Conservation (phyloP, 2,888 invertebrate species). For the Cantharis lateralis region DNA sequence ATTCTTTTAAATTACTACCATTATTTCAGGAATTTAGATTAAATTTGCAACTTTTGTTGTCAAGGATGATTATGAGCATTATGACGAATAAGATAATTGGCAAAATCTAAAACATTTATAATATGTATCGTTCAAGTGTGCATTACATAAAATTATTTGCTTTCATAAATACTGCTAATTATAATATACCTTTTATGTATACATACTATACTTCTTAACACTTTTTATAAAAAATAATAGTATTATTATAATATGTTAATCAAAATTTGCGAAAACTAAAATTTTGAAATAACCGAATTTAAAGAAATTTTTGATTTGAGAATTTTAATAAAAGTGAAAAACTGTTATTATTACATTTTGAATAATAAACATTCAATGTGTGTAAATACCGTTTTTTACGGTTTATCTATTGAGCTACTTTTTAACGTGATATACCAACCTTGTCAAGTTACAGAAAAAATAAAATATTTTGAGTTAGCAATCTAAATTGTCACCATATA, state of each 20-base stretch:
- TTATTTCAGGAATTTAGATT: background rate
- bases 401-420: background rate
- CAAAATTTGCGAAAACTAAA: background rate
- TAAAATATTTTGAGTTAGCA: background rate
- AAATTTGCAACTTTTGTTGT: background rate
- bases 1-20: background rate
- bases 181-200: background rate
- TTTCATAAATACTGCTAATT: background rate
- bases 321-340: background rate
- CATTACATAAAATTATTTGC: background rate
- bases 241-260: background rate
- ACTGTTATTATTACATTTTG: background rate
- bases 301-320: too few species aligned
- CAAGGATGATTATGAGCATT: background rate
- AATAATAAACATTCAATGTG: background rate
- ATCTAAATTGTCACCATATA: too few species aligned
- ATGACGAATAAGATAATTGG: background rate
- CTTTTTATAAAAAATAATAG: background rate
- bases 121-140: background rate
- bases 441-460: background rate
- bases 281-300: too few species aligned
- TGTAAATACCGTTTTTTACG: background rate
- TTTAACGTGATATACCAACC: background rate
- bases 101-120: background rate
- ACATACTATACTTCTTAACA: background rate